These are phyloP conservation scores for Trichomalopsis sarcophagae DNA, from an alignment of 1,140 invertebrate species.

Conservation along the genomic window DNA sequence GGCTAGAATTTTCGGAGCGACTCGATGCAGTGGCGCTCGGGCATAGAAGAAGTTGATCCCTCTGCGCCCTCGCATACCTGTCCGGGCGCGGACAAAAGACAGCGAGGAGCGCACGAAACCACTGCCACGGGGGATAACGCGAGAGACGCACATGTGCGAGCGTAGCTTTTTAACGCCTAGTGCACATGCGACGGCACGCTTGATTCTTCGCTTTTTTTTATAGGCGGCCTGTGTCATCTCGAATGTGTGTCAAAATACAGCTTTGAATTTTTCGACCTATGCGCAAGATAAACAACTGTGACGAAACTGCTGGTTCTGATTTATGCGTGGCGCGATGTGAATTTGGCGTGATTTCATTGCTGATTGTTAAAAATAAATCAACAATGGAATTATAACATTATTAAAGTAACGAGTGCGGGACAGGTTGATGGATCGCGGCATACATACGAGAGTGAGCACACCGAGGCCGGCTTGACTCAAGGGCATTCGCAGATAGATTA, in stretches of 20 bases:
- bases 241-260: not conserved
- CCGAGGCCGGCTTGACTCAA: not conserved
- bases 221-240: not conserved
- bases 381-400: constrained; percentile 26
- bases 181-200: constrained; percentile 17
- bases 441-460: not conserved
- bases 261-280: not conserved
- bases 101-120: not conserved
- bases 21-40: not conserved
- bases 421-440: constrained; percentile 43
- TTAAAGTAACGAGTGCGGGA: constrained; percentile 38
- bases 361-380: not conserved
- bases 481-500: constrained; percentile 31
- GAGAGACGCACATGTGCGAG: not conserved
- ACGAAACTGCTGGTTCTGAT: not conserved
- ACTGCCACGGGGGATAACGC: constrained; percentile 10
- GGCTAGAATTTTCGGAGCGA: not conserved
- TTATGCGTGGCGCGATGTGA: too few species aligned
- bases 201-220: not conserved
- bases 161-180: constrained; percentile 36
- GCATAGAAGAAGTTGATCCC: not conserved
- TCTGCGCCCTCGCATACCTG: constrained; percentile 16
- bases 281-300: not conserved
- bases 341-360: not conserved
- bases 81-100: constrained; percentile 9